Conservation (phyloP, 2,888 invertebrate genomes). For the Oeneis ivallda region DNA sequence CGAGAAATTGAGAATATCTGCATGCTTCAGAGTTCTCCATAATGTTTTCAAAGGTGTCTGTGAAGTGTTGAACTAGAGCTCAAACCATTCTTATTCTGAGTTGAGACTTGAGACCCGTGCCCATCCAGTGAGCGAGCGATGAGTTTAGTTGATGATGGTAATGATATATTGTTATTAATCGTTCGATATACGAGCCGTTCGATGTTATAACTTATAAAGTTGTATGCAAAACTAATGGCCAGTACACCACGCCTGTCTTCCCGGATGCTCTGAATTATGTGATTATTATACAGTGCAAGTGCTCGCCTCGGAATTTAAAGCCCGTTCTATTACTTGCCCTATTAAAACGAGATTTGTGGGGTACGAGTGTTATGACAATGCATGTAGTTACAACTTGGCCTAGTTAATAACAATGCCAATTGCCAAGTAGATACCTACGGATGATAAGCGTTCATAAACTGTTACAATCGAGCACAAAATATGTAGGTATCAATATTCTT, state of each 20-base stretch:
- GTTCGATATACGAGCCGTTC: neutral
- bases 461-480: too few relatives aligned
- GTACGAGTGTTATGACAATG: conserved; percentile 13
- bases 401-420: conserved; percentile 10
- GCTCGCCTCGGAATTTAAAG: conserved; percentile 32
- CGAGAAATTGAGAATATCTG: too few relatives aligned
- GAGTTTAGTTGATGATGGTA: too few relatives aligned
- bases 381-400: conserved; percentile 20
- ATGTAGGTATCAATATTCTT: too few relatives aligned
- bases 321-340: conserved; percentile 30
- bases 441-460: neutral
- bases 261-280: conserved; percentile 37
- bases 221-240: conserved; percentile 37
- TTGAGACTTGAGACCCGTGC: too few relatives aligned
- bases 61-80: too few relatives aligned
- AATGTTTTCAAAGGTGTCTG: too few relatives aligned
- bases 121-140: too few relatives aligned
- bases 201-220: conserved; percentile 17
- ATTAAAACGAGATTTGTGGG: conserved; percentile 29
- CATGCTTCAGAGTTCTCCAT: too few relatives aligned
- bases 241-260: conserved; percentile 26
- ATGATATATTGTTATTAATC: neutral
- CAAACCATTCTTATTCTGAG: too few relatives aligned
- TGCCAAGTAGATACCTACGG: neutral
- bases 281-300: conserved; percentile 38